phyloP scores from a whole-genome alignment of 2,113 vertebrate species.

The Cyanistes caeruleus region DNA sequence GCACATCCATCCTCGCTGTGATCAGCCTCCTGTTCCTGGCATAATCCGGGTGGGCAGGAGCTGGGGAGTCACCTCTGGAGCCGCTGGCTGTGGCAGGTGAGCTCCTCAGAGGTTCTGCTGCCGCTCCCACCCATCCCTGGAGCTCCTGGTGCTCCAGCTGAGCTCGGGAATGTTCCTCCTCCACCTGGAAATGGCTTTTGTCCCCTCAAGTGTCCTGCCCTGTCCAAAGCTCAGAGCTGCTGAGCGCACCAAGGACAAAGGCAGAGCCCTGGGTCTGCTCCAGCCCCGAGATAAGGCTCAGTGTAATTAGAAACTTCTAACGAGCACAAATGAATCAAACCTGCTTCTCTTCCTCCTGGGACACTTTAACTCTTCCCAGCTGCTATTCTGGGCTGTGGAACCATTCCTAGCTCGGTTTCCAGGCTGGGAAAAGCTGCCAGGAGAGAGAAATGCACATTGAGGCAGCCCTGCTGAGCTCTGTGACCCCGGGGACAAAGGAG shows the following conservation, averaged over 20 bases:
- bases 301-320: conserved; percentile 40
- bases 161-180: background rate
- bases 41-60: background rate
- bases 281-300: conserved; percentile 1
- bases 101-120: background rate
- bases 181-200: background rate
- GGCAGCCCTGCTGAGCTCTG: background rate
- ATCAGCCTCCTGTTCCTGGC: background rate
- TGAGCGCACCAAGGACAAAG: conserved; percentile 4
- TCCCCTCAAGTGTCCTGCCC: background rate
- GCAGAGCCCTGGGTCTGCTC: background rate
- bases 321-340: conserved; percentile 49
- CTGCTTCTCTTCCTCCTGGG: conserved; percentile 35
- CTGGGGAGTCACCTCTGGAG: background rate
- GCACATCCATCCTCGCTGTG: background rate
- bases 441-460: background rate
- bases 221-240: background rate
- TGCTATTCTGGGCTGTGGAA: background rate
- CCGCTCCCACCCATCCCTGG: background rate
- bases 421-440: background rate
- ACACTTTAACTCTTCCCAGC: conserved; percentile 16
- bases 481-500: background rate
- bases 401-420: background rate
- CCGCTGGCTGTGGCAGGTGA: background rate
- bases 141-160: background rate